Conservation (phyloP, 37 sponge, comb jelly and placozoan species). For the Oopsacas minuta region DNA sequence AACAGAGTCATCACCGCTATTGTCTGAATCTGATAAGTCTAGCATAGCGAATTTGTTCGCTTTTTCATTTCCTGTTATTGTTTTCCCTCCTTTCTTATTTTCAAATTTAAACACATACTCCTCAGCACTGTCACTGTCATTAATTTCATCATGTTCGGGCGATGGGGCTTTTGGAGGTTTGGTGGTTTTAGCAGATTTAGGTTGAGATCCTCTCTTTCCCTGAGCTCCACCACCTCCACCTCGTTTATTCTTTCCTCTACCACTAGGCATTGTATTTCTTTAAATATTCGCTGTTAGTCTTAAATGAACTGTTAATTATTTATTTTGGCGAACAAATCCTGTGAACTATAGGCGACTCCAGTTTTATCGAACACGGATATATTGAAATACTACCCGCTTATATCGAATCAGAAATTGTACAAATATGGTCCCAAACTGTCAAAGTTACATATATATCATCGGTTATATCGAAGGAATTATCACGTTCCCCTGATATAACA, state of each 20-base stretch:
- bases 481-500: no score
- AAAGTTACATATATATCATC: no score
- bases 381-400: no score
- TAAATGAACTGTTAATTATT: no score
- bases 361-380: no score
- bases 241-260: not conserved
- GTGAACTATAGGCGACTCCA: no score
- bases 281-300: no score
- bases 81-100: not conserved
- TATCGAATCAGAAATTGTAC: no score
- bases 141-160: not conserved
- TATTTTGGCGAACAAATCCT: no score
- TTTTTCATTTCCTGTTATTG: not conserved
- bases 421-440: no score
- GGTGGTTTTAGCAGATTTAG: not conserved
- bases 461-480: no score
- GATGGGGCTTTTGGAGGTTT: not conserved
- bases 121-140: not conserved
- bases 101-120: not conserved
- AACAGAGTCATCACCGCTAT: not conserved
- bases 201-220: not conserved
- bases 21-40: not conserved
- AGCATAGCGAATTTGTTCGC: not conserved
- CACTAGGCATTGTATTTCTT: constrained; percentile 9
- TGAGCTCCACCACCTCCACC: not conserved